Evolutionary conservation across 2,888 invertebrate species (phyloP), one percentile per base, ranked within the genome.

Genomic region (Sesamia inferens): DNA sequence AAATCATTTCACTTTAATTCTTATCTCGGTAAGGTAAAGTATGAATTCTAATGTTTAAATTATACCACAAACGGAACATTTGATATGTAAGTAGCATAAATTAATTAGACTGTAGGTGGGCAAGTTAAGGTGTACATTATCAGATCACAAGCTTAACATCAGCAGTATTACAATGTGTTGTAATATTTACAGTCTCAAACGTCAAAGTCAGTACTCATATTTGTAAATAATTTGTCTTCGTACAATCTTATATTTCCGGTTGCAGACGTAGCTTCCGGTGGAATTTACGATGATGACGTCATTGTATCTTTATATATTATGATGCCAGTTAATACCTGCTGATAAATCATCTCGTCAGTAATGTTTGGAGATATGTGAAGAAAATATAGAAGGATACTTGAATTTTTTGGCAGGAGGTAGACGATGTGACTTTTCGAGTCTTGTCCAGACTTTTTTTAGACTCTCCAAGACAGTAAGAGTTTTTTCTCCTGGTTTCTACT

Each of bases 181-280:
- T 14, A 76, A 82, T 55, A 57, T 66, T 55, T 63, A 59, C 59
- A 69, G 19, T 61, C n/a, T 57, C 47, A 54, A 64, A 83, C 68
- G 80, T 80, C 80, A 71, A 83, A 83, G 79, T 54, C 58, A 44
- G 64, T 39, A 14, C 16, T 57, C 19, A 19, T 81, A 75, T 83
- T 82, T 62, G 82, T 82, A 82, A 82, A 84, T 81, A 82, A 63
- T 68, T 76, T 81, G 69, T 74, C 68, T 74, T 70, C 48, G 54
- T 68, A 62, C 66, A 75, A 82, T 79, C 78, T 71, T 44, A 72
- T 64, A 82, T 78, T 86, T 81, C 85, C 75, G 76, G 61, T 67
- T 57, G 69, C 47, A 47, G 48, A 61, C 62, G 69, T 74, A 69
- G 48, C 74, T 85, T 85, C 87, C 87, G 75, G 72, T 72, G 61